These are phyloP conservation scores for Sarcophaga caerulescens DNA, from an alignment of 2,888 invertebrate genomes.

Conservation along the genomic window DNA sequence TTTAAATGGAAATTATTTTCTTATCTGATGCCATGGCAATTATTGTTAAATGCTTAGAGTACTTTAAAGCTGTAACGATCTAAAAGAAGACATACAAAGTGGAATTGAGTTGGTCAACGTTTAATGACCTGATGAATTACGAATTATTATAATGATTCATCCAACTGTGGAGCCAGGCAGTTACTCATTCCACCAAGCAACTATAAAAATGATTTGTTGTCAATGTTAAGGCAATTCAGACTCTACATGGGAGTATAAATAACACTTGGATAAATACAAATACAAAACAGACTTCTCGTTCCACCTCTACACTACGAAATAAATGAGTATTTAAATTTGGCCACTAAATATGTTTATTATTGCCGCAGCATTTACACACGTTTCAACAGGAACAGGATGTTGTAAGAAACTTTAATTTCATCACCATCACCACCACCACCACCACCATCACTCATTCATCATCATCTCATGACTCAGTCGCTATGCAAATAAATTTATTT, in stretches of 20 bases:
- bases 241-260: constrained; percentile 15
- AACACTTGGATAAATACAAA: constrained; percentile 48
- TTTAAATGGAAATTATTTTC: too few species aligned
- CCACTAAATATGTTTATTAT: constrained; percentile 30
- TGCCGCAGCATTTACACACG: constrained; percentile 16
- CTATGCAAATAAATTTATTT: constrained; percentile 17
- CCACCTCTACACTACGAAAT: background rate
- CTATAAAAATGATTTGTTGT: constrained; percentile 25
- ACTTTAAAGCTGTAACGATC: too few species aligned
- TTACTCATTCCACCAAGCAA: constrained; percentile 22
- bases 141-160: constrained; percentile 11
- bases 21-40: too few species aligned
- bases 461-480: constrained; percentile 25
- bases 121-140: background rate
- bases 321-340: constrained; percentile 46
- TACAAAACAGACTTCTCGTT: constrained; percentile 4
- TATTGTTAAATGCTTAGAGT: too few species aligned
- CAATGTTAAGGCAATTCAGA: background rate
- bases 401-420: constrained; percentile 55
- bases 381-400: constrained; percentile 53
- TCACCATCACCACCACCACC: constrained; percentile 4
- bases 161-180: background rate
- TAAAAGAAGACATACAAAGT: too few species aligned
- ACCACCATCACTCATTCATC: constrained; percentile 30
- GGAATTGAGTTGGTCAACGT: too few species aligned